Evolutionary conservation across 2,888 invertebrate genomes (phyloP), one percentile per base, ranked within the genome.

Genomic region (Eurytoma californica): DNA sequence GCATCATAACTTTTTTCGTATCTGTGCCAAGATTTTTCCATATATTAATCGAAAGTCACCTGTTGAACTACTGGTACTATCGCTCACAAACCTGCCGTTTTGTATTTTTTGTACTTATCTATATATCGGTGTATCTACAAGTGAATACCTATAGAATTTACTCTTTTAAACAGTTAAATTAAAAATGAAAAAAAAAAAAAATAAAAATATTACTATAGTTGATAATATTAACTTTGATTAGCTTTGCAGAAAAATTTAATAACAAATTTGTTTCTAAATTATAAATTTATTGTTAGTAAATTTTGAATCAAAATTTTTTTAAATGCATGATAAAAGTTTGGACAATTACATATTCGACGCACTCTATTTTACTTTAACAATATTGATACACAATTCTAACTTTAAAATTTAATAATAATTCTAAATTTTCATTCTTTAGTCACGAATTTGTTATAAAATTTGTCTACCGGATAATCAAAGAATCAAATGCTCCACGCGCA

Each of bases 71-170:
- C 58, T 66, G 60, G 51, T 77, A 77, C 51, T 69, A 58, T 74
- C 47, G 65, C 73, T 66, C 49, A 77, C 53, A 73, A 70, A 69
- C 60, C 68, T 77, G 60, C 73, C 73, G 60, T 60, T 77, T 60
- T 77, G 73, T 63, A 73, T 72, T 73, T 79, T 76, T 74, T 79
- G 74, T 72, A 76, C 79, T 80, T 74, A 80, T 68, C 49, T 65
- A 65, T 63, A 80, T 61, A 80, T 77, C 39, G 47, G 70, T 77
- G 51, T 74, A 69, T 61, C 47, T 63, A 53, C 51, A 70, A 69
- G n/a, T 65, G 53, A 65, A 55, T 60, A 58, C n/a, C 47, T 61
- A 74, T 63, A 69, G 14, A 73, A 47, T 58, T 49, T 68, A 57
- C 51, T 60, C 24, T 77, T 80, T 75, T 65, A 70, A 74, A 24